Evolutionary conservation across 1,140 invertebrate genomes (phyloP), one percentile per base, ranked within the genome.

Genomic region (Hirudo medicinalis): DNA sequence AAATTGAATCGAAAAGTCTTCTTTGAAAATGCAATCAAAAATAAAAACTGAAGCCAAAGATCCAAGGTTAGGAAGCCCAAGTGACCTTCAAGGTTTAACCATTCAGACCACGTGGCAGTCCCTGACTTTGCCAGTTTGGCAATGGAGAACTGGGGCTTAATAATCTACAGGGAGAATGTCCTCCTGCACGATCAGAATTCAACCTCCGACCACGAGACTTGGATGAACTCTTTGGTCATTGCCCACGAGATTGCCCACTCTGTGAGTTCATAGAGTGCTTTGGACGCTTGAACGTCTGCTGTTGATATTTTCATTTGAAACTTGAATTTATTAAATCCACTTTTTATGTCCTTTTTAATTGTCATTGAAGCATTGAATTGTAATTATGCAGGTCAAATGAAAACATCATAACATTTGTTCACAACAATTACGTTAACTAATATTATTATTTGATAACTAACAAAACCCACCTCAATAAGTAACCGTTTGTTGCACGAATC

Each of bases 111-210:
- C 74, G 82, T 84, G n/a, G 80, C 83, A 6, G 79, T 82, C 13
- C 80, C 82, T 29, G 82, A 81, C 72, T 83, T 84, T 74, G 80
- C 79, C 72, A 83, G 79, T n/a, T 83, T 82, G 15, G 83, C 80
- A 15, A 83, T 83, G 82, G 82, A 83, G 71, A 83, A 84, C 74
- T 83, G 83, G 82, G 83, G 82, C 71, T 75, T 82, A 36, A 78
- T 83, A 0, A 78, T 83, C 27, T 83, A 82, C 75, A 76, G 81
- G 53, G 79, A 83, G 72, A 80, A 77, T 20, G 76, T 79, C n/a
- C 73, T 83, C 43, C 75, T 83, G 20, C 80, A 76, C 71, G 80
- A 82, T 72, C 74, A 76, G n/a, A 71, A 78, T 9, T 75, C 78
- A 8, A 80, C 80, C 0, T 79, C 78, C 2, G 76, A 76, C 60